phyloP scores from a whole-genome alignment of 2,113 vertebrate genomes.

The Anarrhichthys ocellatus region DNA sequence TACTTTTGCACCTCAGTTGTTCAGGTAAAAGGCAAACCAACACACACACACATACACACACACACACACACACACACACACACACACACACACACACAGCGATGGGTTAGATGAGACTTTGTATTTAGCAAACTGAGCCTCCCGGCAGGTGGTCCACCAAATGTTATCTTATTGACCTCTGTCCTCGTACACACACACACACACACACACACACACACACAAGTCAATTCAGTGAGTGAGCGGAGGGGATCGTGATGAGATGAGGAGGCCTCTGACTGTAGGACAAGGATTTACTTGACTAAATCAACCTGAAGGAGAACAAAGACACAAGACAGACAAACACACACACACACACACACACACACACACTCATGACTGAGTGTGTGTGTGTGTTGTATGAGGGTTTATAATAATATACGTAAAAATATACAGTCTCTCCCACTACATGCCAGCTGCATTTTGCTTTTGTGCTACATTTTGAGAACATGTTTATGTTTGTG shows the following conservation, averaged over 20 bases:
- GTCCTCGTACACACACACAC: slow-evolving; percentile 44
- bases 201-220: slow-evolving; percentile 37
- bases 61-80: slow-evolving; percentile 31
- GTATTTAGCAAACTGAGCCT: slow-evolving; percentile 74
- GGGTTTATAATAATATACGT: not conserved
- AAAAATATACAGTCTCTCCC: not conserved
- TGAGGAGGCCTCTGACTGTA: slow-evolving; percentile 37
- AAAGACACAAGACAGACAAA: not conserved
- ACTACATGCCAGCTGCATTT: not conserved
- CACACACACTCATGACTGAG: not conserved
- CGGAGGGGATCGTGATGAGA: slow-evolving; percentile 38
- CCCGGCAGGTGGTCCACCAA: slow-evolving; percentile 77
- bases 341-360: slow-evolving; percentile 5
- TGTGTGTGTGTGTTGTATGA: no score
- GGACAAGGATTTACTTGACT: slow-evolving; percentile 42
- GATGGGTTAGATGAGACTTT: slow-evolving; percentile 65
- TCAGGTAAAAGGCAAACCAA: slow-evolving; percentile 57
- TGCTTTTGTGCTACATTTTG: not conserved
- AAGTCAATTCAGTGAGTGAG: slow-evolving; percentile 42
- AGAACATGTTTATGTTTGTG: not conserved
- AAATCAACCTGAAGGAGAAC: slow-evolving; percentile 33
- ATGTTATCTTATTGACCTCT: slow-evolving; percentile 81
- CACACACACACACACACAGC: slow-evolving; percentile 40
- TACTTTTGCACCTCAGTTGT: slow-evolving; percentile 48
- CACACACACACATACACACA: slow-evolving; percentile 30